Evolutionary conservation across 2,888 invertebrate genomes (phyloP).

Genomic region (Cryptocephalus moraei): DNA sequence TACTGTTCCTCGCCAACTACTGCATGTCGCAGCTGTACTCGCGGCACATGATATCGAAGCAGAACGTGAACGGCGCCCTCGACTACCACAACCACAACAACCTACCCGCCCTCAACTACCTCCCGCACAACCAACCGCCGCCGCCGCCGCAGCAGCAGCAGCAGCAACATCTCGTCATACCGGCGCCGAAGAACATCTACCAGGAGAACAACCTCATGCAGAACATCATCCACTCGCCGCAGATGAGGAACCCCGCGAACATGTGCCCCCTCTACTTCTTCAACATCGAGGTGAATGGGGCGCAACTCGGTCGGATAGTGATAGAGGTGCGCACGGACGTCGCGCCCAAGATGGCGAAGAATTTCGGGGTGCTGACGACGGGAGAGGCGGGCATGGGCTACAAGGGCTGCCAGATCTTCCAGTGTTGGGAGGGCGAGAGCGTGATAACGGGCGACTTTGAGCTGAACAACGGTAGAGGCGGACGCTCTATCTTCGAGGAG

Average conservation of each 20-base stretch:
- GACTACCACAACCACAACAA: slow-evolving; percentile 38
- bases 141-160: slow-evolving; percentile 8
- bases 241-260: slow-evolving; percentile 46
- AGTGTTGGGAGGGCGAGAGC: slow-evolving; percentile 75
- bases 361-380: slow-evolving; percentile 61
- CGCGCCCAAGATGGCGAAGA: slow-evolving; percentile 73
- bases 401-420: slow-evolving; percentile 70
- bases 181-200: slow-evolving; percentile 34
- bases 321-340: slow-evolving; percentile 69
- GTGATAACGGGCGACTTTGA: slow-evolving; percentile 76
- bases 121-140: slow-evolving; percentile 19
- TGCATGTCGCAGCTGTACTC: slow-evolving; percentile 65
- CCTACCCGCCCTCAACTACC: slow-evolving; percentile 30
- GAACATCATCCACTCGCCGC: slow-evolving; percentile 42
- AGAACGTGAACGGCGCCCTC: slow-evolving; percentile 41
- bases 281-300: slow-evolving; percentile 64
- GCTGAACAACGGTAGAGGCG: slow-evolving; percentile 70
- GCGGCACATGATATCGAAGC: slow-evolving; percentile 50
- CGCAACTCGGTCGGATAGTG: slow-evolving; percentile 59
- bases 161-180: slow-evolving; percentile 24
- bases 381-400: slow-evolving; percentile 68
- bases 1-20: slow-evolving; percentile 64
- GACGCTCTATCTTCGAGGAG: slow-evolving; percentile 65
- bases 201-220: slow-evolving; percentile 35
- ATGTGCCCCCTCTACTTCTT: slow-evolving; percentile 65